phyloP scores from a whole-genome alignment of 2,113 vertebrate species.

The Muntiacus muntjak region DNA sequence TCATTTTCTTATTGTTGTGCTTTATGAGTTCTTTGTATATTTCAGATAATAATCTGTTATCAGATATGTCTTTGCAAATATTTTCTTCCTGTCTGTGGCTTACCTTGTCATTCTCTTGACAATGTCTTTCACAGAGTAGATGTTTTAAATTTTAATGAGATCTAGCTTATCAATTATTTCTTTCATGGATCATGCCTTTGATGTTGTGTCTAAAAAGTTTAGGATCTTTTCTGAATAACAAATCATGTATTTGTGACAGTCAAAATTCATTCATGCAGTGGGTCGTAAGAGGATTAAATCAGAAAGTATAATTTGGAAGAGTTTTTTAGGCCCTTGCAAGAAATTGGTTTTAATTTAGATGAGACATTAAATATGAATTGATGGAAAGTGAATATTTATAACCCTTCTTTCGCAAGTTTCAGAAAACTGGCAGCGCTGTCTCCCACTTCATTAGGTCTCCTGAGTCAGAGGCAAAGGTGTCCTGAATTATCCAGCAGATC shows the following conservation, averaged over 20 bases:
- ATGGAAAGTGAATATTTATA: conserved; percentile 70
- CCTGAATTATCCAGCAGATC: conserved; percentile 51
- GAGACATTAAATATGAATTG: conserved; percentile 46
- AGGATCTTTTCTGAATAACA: not conserved
- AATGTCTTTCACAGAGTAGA: not conserved
- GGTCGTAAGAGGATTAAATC: not conserved
- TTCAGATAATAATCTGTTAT: not conserved
- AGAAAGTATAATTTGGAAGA: not conserved
- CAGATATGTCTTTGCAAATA: not conserved
- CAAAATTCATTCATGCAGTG: not conserved
- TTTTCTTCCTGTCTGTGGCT: not conserved
- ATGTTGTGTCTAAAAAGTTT: not conserved
- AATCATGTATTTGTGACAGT: not conserved
- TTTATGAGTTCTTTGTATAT: not conserved
- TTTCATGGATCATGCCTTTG: not conserved
- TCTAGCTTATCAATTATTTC: not conserved
- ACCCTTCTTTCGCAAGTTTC: conserved; percentile 57
- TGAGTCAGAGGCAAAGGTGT: conserved; percentile 57
- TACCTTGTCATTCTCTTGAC: not conserved
- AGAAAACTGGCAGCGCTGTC: conserved; percentile 63
- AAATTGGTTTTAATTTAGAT: conserved; percentile 40
- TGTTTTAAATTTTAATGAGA: not conserved
- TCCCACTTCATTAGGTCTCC: conserved; percentile 61
- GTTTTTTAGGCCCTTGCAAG: not conserved
- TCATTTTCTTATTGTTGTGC: conserved; percentile 1